Conservation (phyloP, 2,888 invertebrate genomes). For the Plemyria rubiginata region DNA sequence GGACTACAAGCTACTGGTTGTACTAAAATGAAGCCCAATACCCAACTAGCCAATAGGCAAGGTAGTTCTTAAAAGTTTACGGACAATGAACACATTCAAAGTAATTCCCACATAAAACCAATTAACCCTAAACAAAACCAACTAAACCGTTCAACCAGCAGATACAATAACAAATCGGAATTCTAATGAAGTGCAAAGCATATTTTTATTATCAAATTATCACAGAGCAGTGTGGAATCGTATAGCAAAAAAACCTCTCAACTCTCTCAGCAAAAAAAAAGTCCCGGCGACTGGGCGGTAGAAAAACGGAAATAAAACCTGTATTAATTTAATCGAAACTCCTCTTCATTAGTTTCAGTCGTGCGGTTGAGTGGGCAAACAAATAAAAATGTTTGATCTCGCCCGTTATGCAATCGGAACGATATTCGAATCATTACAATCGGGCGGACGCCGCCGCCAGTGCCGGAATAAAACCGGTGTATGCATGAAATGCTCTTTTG, state of each 20-base stretch:
- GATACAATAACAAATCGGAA: conserved; percentile 55
- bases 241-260: conserved; percentile 58
- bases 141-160: conserved; percentile 42
- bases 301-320: conserved; percentile 70
- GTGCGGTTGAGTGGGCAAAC: conserved; percentile 78
- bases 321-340: conserved; percentile 80
- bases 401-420: conserved; percentile 70
- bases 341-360: conserved; percentile 81
- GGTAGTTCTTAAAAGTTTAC: not conserved
- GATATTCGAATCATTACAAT: conserved; percentile 76
- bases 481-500: conserved; percentile 41
- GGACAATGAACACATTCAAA: not conserved
- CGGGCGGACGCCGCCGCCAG: conserved; percentile 48
- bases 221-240: conserved; percentile 50
- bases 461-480: conserved; percentile 22
- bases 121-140: conserved; percentile 34
- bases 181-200: conserved; percentile 60
- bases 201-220: conserved; percentile 60
- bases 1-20: too few relatives aligned
- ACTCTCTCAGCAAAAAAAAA: too few relatives aligned
- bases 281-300: conserved; percentile 47
- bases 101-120: not conserved
- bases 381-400: conserved; percentile 83
- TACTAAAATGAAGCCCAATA: too few relatives aligned
- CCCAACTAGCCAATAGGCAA: not conserved